These are phyloP conservation scores for Pseudorhombus dupliciocellatus DNA, from an alignment of 2,113 vertebrate genomes.

Conservation along the genomic window DNA sequence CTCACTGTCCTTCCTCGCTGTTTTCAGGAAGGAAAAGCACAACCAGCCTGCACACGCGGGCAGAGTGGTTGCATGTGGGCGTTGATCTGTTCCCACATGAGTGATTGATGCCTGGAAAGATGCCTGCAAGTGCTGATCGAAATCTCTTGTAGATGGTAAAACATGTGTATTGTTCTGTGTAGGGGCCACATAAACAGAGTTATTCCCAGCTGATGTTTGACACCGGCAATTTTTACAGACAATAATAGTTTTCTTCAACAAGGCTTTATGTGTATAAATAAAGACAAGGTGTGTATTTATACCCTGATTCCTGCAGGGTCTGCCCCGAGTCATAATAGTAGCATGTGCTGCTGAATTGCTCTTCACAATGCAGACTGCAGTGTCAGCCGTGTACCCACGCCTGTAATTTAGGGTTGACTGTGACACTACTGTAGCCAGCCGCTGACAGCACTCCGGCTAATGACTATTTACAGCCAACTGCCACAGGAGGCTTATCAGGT, in stretches of 20 bases:
- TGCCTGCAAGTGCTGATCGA: slow-evolving; percentile 18
- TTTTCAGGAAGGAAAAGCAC: neutral
- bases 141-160: slow-evolving; percentile 52
- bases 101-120: slow-evolving; percentile 23
- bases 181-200: slow-evolving; percentile 35
- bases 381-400: slow-evolving; percentile 9
- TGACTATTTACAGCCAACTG: slow-evolving; percentile 63
- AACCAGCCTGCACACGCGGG: neutral
- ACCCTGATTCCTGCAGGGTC: slow-evolving; percentile 14
- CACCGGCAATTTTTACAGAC: slow-evolving; percentile 25
- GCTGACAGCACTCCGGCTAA: slow-evolving; percentile 41
- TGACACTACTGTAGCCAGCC: slow-evolving; percentile 7
- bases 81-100: slow-evolving; percentile 20
- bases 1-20: slow-evolving; percentile 7
- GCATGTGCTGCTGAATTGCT: slow-evolving; percentile 19
- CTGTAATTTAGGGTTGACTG: slow-evolving; percentile 41
- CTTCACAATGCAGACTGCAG: slow-evolving; percentile 15
- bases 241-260: slow-evolving; percentile 14
- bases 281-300: slow-evolving; percentile 18
- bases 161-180: slow-evolving; percentile 47
- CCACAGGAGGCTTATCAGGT: slow-evolving; percentile 28
- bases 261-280: slow-evolving; percentile 23
- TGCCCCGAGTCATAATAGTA: slow-evolving; percentile 23
- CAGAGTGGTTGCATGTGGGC: neutral
- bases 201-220: slow-evolving; percentile 44